Evolutionary conservation across 2,888 invertebrate genomes (phyloP), one percentile per base, ranked within the genome.

Genomic region (Ochlodes sylvanus): DNA sequence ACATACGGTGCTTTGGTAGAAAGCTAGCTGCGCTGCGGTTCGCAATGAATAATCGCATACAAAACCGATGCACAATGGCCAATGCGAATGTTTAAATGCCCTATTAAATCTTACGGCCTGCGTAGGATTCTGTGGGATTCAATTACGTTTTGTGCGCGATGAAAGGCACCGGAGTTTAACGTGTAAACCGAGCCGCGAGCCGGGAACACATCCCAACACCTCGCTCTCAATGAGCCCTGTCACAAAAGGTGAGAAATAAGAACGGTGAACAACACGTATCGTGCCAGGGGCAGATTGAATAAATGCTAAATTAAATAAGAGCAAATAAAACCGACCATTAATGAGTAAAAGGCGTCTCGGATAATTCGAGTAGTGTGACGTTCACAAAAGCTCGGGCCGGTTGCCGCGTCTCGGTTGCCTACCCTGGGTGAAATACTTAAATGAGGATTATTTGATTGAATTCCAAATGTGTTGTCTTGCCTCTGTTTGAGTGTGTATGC

Each of bases 71-170:
- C 84, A 91, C 92, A 92, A 92, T 92, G 85, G 90, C 91, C 92
- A 92, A 92, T 92, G 92, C 89, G 89, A 92, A 88, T 90, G 90
- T 92, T 91, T 92, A 92, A 93, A 93, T 93, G 88, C 93, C 93
- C 93, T 93, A 92, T 93, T 93, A 92, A 93, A 92, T 90, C 90
- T 91, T 92, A 88, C 87, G 82, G 87, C 80, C 87, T 90, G 88
- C 92, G 90, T 92, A 92, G 91, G 91, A 90, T 91, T 92, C 90
- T 90, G 91, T 87, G 88, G 91, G 92, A 93, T 93, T 93, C 92
- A 92, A 93, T 93, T 93, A 92, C 93, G 90, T 90, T 92, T 93
- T 93, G 92, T 92, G 85, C 81, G 78, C 87, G 90, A 88, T 92
- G 92, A 93, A 93, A 93, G 89, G 89, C 87, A 89, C 86, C 86